Conservation (phyloP, 2,113 vertebrate species). For the Oncorhynchus clarkii region DNA sequence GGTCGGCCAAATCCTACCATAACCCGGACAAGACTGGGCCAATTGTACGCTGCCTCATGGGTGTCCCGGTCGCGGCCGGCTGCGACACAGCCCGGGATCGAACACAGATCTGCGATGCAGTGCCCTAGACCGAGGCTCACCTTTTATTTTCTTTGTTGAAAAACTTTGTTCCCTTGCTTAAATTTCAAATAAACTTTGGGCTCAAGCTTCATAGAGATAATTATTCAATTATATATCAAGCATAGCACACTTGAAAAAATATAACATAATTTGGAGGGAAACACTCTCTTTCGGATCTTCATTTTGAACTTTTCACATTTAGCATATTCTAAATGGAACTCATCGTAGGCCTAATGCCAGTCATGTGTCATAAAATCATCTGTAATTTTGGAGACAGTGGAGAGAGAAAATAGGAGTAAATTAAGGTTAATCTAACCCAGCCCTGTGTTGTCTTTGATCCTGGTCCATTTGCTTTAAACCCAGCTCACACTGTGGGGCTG, state of each 20-base stretch:
- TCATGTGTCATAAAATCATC: background rate
- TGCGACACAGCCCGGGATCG: too few relatives aligned
- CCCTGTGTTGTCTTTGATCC: constrained; percentile 47
- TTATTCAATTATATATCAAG: constrained; percentile 48
- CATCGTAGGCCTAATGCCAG: background rate
- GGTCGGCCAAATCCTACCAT: too few relatives aligned
- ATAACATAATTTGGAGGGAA: background rate
- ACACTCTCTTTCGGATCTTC: background rate
- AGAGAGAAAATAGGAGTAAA: constrained; percentile 23
- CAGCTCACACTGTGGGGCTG: constrained; percentile 8
- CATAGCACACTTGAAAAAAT: constrained; percentile 2
- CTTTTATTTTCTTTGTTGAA: background rate
- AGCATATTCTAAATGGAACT: background rate
- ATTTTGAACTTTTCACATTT: background rate
- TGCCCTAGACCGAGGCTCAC: too few relatives aligned
- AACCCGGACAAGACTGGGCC: too few relatives aligned
- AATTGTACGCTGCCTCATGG: too few relatives aligned
- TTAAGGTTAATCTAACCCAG: constrained; percentile 40
- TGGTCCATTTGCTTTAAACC: constrained; percentile 32
- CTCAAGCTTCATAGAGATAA: constrained; percentile 43
- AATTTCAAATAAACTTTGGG: constrained; percentile 21
- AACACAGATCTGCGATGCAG: too few relatives aligned
- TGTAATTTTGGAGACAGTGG: background rate
- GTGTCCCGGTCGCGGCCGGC: too few relatives aligned
- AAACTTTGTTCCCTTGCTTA: constrained; percentile 24